phyloP scores from a whole-genome alignment of 2,797 vertebrate genomes.

The Characodon lateralis region DNA sequence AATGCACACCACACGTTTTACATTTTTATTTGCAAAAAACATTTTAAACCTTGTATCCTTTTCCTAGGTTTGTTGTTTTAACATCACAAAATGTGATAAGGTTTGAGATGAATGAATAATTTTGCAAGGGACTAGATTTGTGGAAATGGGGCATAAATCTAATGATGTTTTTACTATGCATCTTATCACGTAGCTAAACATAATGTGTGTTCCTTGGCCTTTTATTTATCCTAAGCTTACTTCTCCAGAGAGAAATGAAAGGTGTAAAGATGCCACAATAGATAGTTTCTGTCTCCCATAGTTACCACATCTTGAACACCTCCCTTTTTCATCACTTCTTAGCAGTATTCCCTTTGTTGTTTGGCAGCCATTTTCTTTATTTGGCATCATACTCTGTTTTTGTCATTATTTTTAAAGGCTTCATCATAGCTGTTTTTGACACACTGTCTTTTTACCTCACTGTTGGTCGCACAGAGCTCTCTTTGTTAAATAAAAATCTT shows the following conservation, averaged over 20 bases:
- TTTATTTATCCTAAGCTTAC: conserved; percentile 30
- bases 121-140: not conserved
- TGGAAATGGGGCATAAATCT: not conserved
- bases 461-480: conserved; percentile 63
- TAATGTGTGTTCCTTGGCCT: not conserved
- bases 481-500: conserved; percentile 83
- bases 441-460: conserved; percentile 38
- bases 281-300: conserved; percentile 66
- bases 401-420: conserved; percentile 58
- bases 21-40: not conserved
- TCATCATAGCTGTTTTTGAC: conserved; percentile 40
- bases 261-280: conserved; percentile 71
- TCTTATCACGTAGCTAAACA: not conserved
- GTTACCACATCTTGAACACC: conserved; percentile 62
- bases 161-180: not conserved
- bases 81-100: not conserved
- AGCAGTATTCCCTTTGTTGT: conserved; percentile 75
- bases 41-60: too few species aligned
- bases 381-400: conserved; percentile 63
- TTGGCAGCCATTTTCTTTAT: conserved; percentile 73
- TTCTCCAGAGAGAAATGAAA: conserved; percentile 59
- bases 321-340: conserved; percentile 63
- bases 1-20: too few species aligned
- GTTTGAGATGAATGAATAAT: not conserved
- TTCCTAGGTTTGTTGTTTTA: too few species aligned